Conservation (phyloP, 2,888 invertebrate species). For the Eilema sororculum region DNA sequence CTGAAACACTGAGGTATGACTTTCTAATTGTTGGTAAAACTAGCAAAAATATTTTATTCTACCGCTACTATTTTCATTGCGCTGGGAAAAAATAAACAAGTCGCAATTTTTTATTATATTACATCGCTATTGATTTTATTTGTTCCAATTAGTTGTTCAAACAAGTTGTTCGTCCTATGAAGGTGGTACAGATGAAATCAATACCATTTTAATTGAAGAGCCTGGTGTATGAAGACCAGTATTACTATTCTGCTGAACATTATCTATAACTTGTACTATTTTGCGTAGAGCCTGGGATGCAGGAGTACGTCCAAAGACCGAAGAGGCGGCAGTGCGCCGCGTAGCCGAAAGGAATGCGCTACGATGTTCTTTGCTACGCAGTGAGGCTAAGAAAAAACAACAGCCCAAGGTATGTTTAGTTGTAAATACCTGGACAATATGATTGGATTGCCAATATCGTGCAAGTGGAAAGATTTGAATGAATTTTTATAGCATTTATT, state of each 20-base stretch:
- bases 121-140: not conserved
- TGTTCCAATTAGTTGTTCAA: conserved; percentile 4
- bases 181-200: not conserved
- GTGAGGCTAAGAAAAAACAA: conserved; percentile 87
- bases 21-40: not conserved
- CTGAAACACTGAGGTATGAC: conserved; percentile 89
- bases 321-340: conserved; percentile 90
- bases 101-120: not conserved
- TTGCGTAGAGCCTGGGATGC: conserved; percentile 82
- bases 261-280: not conserved
- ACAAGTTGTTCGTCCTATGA: not conserved
- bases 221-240: not conserved
- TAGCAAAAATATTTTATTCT: not conserved
- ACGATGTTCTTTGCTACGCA: conserved; percentile 92
- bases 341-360: conserved; percentile 95
- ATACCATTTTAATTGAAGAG: not conserved
- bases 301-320: conserved; percentile 83
- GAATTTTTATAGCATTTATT: too few relatives aligned
- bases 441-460: too few relatives aligned
- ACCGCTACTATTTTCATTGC: not conserved
- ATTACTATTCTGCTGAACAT: not conserved
- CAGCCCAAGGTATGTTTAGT: conserved; percentile 72
- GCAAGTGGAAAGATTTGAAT: too few relatives aligned
- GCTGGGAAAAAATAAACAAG: not conserved
- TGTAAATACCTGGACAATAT: not conserved